Base-by-base conservation (phyloP, 2,113 vertebrate species). In the Paracanthobrama guichenoti region DNA sequence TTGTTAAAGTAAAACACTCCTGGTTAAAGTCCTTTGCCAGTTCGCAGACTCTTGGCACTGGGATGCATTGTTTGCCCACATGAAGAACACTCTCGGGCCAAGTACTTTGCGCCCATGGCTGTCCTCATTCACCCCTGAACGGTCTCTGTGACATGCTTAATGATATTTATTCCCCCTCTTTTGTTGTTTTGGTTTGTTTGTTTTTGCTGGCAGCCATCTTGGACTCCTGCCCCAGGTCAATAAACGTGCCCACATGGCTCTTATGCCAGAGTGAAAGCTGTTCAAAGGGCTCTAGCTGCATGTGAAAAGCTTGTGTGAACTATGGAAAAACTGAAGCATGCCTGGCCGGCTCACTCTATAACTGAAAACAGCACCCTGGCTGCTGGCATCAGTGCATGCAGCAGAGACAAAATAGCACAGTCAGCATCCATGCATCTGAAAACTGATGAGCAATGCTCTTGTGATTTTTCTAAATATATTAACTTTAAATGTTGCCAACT, bases 271-370 rank as follows among this genome's bases (percentile, higher is more conserved):
- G 39, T 50, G 71, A 55, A 59, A 48, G 11, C 57, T 55, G 57
- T 85, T 81, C 75, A 82, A 60, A 66, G 14, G 26, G 74, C 31
- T 77, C 74, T 75, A 31, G 5, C 46, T 31, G 42, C 20, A 35
- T 66, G 53, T 46, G 18, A 59, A 67, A 31, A 55, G 22, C 12
- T 79, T 60, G 64, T 87, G 22, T 35, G n/a, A 44, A 79, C 48
- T 81, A 76, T 86, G 67, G 84, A 88, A 88, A 86, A 80, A 81
- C 13, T 85, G 55, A 86, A 14, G 44, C 50, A 42, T 76, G 39
- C 53, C 42, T 66, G 44, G 55, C 83, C 10, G 69, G 39, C 46
- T 81, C 22, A 12, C 60, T 55, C 18, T 20, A 6, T n/a, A 39
- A 79, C 42, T 75, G 82, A 39, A 83, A 86, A 85, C 74, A 78